These are phyloP conservation scores for Diloba caeruleocephala DNA, from an alignment of 2,888 invertebrate genomes.

Conservation along the genomic window DNA sequence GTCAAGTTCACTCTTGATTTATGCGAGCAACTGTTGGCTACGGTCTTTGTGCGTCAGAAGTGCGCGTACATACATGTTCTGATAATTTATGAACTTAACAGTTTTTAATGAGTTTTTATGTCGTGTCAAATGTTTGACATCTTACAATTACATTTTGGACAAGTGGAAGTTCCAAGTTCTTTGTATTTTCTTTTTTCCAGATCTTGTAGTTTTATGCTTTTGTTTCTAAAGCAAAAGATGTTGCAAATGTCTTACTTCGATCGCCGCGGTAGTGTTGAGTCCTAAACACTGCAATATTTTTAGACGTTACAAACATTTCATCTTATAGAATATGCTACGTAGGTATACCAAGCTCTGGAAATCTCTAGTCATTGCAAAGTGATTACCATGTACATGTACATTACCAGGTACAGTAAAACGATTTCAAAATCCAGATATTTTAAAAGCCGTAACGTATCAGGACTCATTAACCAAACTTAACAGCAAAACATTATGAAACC, in stretches of 20 bases:
- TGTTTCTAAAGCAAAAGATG: background rate
- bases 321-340: no score
- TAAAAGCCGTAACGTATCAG: conserved; percentile 11
- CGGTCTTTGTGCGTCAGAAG: conserved; percentile 54
- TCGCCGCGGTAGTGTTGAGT: no score
- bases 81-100: conserved; percentile 27
- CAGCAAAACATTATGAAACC: conserved; percentile 31
- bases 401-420: no score
- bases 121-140: conserved; percentile 33
- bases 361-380: background rate
- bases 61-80: conserved; percentile 28
- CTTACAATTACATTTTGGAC: conserved; percentile 22
- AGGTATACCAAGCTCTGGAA: no score
- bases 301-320: no score
- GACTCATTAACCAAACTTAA: conserved; percentile 29
- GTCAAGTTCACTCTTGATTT: conserved; percentile 77
- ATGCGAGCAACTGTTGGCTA: conserved; percentile 63
- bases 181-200: conserved; percentile 1
- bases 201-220: background rate
- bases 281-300: no score
- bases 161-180: conserved; percentile 11
- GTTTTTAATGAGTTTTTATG: conserved; percentile 44
- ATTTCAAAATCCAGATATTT: background rate
- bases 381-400: background rate
- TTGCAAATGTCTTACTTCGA: no score